Evolutionary conservation across 2,797 vertebrate genomes (phyloP).

Genomic region (Phoebastria nigripes): DNA sequence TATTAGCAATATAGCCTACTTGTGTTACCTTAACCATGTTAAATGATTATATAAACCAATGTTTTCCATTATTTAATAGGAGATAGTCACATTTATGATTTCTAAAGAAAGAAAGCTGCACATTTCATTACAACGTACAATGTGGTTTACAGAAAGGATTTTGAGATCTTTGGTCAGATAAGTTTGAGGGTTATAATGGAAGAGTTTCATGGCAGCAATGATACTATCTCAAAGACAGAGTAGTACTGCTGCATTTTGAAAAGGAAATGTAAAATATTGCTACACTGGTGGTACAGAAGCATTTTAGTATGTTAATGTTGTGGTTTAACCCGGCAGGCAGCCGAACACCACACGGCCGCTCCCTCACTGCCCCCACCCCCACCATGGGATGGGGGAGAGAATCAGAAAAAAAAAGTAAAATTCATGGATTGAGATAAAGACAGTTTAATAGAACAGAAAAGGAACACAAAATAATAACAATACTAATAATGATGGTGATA

Average conservation of each 20-base stretch:
- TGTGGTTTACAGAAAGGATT: not conserved
- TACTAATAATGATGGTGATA: no score
- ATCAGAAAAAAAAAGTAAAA: no score
- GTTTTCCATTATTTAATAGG: not conserved
- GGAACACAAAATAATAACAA: no score
- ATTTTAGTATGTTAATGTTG: not conserved
- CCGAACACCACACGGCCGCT: no score
- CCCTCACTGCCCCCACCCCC: no score
- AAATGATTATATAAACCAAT: not conserved
- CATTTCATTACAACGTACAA: not conserved
- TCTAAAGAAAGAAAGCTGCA: not conserved
- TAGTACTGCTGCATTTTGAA: not conserved
- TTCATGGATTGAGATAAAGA: no score
- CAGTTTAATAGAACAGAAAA: no score
- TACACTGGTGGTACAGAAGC: not conserved
- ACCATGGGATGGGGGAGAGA: no score
- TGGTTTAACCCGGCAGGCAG: no score
- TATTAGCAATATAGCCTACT: not conserved
- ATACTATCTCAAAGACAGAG: not conserved
- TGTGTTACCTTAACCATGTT: not conserved
- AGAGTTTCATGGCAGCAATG: not conserved
- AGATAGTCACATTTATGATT: not conserved
- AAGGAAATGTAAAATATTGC: not conserved
- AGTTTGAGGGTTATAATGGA: not conserved
- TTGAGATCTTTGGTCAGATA: not conserved